Evolutionary conservation across 2,888 invertebrate species (phyloP), one percentile per base, ranked within the genome.

Genomic region (Phasia obesa): DNA sequence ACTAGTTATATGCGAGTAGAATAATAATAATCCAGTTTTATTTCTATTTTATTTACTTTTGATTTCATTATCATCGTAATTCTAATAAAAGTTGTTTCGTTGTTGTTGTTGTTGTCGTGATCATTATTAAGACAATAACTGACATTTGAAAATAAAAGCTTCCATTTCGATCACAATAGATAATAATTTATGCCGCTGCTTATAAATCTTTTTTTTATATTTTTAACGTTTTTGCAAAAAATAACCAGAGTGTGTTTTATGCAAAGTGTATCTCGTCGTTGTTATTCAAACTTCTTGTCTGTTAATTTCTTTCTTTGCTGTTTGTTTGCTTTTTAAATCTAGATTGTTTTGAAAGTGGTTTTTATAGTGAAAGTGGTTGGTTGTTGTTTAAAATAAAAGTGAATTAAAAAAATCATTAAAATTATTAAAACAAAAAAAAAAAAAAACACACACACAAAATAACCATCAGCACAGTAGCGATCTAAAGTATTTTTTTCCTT

Each of bases 341-440:
- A 69, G 79, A 79, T 84, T 76, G 67, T 78, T 82, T 82, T 65
- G 82, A 82, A 82, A 82, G 82, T 82, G 77, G 82, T 82, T 74
- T 55, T 38, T 70, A 74, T 19, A 70, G 82, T 73, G 82, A 82
- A 82, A 82, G 82, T 82, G 77, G 82, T 82, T 82, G 77, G 82
- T 82, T 82, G 77, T 47, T 62, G 62, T 73, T 80, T 80, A 7
- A 73, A 59, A 74, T 27, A 74, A 65, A 76, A 67, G 60, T 44
- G 53, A 74, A 74, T 27, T 27, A 38, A 21, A 65, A 73, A 77
- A 44, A 73, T 62, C 64, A 81, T 75, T 71, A 80, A 73, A 55
- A 69, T 27, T 23, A 47, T 27, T 62, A 17, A 73, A 69, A 42
- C 57, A 62, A 38, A 19, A 65, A 49, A n/a, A n/a, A n/a, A n/a